Base-by-base conservation (phyloP, 1,140 invertebrate genomes). In the Drosophila teissieri region DNA sequence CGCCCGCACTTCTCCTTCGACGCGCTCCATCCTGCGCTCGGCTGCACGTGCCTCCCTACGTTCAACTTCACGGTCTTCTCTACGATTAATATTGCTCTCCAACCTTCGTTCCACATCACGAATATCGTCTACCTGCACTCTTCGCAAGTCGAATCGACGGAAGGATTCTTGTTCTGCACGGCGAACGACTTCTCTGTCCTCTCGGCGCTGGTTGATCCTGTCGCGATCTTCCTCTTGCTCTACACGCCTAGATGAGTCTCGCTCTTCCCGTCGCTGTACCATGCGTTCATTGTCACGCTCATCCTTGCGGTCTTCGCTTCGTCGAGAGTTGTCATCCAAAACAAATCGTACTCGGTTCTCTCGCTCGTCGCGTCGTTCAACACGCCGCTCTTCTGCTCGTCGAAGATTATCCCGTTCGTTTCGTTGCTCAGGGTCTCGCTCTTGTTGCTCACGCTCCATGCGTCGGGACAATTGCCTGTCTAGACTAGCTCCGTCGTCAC, bases 351-450 rank as follows among this genome's bases (percentile, higher is more conserved):
- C 40, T 0, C 22, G 19, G 17, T 11, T 19, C 14, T 37, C 62
- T 39, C 62, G 48, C 4, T 39, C 24, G 11, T 27, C 34, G 24
- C 42, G 46, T 22, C 42, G 53, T 3, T 57, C 63, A 0, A 1
- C 34, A 34, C 22, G 72, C 12, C 42, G 55, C 11, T 61, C 49
- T 54, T 48, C 61, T 55, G 36, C 31, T 14, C 14, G 45, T 8
- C 51, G 72, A 5, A 37, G 15, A 24, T 37, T 56, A 1, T 58
- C 44, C 2, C 45, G 49, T 12, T 73, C 36, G n/a, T 31, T 27
- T 2, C n/a, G 22, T 3, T 19, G 48, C 12, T 53, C 70, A 10
- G 27, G 19, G 17, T 34, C 60, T 22, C 60, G 37, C 10, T 45
- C 19, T 7, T 12, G 4, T 27, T 22, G 52, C 19, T 39, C 49